Evolutionary conservation across 2,113 vertebrate species (phyloP).

Genomic region (Ondatra zibethicus): DNA sequence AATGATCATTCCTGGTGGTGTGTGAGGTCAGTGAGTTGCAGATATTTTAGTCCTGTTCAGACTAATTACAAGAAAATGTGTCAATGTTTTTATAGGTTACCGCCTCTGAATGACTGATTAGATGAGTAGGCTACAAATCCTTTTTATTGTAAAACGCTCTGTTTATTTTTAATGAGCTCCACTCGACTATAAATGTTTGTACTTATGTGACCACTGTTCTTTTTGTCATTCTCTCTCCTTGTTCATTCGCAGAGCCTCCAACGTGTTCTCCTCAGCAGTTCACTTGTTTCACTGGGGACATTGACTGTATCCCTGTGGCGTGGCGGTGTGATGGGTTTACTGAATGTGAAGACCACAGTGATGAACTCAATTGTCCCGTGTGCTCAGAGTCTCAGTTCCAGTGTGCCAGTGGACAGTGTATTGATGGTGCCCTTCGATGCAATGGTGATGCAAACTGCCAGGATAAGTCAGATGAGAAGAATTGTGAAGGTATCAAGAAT

Average conservation of each 20-base stretch:
- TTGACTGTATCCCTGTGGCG: slow-evolving; percentile 97
- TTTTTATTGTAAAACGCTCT: not conserved
- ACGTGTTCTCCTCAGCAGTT: slow-evolving; percentile 98
- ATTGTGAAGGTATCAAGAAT: slow-evolving; percentile 91
- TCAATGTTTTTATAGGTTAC: not conserved
- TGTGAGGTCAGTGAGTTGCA: slow-evolving; percentile 5
- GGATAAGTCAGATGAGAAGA: slow-evolving; percentile 96
- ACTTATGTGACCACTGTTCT: slow-evolving; percentile 53
- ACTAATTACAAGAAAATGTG: not conserved
- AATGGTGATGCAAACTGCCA: slow-evolving; percentile 96
- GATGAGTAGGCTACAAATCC: not conserved
- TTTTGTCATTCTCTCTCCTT: slow-evolving; percentile 49
- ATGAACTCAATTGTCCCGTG: slow-evolving; percentile 95
- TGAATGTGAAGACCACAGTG: slow-evolving; percentile 96
- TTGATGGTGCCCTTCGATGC: slow-evolving; percentile 92
- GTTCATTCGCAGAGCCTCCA: slow-evolving; percentile 92
- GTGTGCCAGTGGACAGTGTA: slow-evolving; percentile 96
- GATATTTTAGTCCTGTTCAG: not conserved
- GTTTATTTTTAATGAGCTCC: slow-evolving; percentile 9
- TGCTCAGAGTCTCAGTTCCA: slow-evolving; percentile 96
- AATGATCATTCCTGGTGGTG: not conserved
- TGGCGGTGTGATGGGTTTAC: slow-evolving; percentile 97
- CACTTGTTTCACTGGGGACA: slow-evolving; percentile 96
- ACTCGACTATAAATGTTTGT: not conserved
- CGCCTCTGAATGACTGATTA: slow-evolving; percentile 10